phyloP scores from a whole-genome alignment of 2,888 invertebrate species.

The Macaria notata region DNA sequence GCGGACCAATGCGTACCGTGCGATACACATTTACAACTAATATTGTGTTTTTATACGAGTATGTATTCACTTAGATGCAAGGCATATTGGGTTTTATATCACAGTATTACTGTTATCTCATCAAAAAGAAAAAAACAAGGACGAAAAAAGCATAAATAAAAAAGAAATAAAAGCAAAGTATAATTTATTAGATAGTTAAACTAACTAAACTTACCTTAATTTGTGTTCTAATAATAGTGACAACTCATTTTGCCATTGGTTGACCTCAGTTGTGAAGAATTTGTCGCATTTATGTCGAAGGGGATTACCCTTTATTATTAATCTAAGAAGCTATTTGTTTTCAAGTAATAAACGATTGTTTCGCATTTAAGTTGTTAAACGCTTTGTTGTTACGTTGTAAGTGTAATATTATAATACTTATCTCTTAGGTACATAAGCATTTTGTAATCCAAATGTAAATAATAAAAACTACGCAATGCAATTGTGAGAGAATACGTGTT shows the following conservation, averaged over 20 bases:
- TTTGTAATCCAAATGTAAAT: constrained; percentile 33
- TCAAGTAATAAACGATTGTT: constrained; percentile 16
- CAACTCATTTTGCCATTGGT: too few species aligned
- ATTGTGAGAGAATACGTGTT: constrained; percentile 30
- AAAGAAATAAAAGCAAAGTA: too few species aligned
- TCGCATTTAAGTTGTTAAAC: constrained; percentile 23
- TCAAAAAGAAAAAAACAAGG: too few species aligned
- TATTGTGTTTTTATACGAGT: too few species aligned
- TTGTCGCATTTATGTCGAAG: constrained; percentile 9
- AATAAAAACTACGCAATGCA: constrained; percentile 34
- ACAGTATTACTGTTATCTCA: too few species aligned
- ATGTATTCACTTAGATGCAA: too few species aligned
- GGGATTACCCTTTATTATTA: constrained; percentile 17
- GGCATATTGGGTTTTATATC: too few species aligned
- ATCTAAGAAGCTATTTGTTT: constrained; percentile 19
- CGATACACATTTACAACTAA: background rate
- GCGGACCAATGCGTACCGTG: background rate
- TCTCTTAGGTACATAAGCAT: constrained; percentile 28
- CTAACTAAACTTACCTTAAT: too few species aligned
- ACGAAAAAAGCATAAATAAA: too few species aligned
- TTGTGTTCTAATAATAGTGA: too few species aligned
- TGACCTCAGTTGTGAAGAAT: constrained; percentile 1
- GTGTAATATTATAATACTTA: constrained; percentile 17
- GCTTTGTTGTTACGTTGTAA: constrained; percentile 24
- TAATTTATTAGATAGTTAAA: too few species aligned